These are phyloP conservation scores for Sipha flava DNA, from an alignment of 1,140 invertebrate genomes.

Conservation along the genomic window DNA sequence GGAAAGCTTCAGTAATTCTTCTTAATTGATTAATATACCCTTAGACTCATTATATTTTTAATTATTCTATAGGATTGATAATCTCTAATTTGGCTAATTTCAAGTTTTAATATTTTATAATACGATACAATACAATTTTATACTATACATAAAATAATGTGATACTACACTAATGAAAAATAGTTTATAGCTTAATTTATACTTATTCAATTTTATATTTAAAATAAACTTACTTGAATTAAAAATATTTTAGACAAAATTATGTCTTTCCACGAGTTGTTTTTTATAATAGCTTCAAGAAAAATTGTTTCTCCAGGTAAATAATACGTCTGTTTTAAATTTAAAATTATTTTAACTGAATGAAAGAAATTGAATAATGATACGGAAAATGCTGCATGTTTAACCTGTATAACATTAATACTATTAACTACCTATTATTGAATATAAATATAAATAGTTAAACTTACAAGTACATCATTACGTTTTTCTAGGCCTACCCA, in stretches of 20 bases:
- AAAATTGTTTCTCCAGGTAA: slow-evolving; percentile 6
- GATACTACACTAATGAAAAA: no score
- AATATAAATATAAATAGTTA: no score
- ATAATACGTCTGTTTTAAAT: not conserved
- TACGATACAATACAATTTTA: no score
- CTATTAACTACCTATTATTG: no score
- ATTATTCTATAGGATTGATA: no score
- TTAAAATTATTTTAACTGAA: not conserved
- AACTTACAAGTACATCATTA: not conserved
- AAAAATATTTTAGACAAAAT: not conserved
- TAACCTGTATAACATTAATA: not conserved
- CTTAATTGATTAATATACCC: no score
- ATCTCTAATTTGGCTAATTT: no score
- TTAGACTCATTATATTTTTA: no score
- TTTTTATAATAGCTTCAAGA: not conserved
- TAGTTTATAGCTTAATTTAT: no score
- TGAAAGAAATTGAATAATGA: not conserved
- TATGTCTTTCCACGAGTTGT: slow-evolving; percentile 14
- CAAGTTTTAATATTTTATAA: no score
- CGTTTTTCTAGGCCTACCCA: not conserved
- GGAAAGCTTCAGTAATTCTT: no score
- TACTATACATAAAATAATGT: no score
- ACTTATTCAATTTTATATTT: not conserved
- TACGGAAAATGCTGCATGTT: not conserved
- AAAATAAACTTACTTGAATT: not conserved